Percentiles rank a stretch among this genome's conserved stretches.
These are phyloP conservation scores for Melanostoma scalare DNA, from an alignment of 2,888 invertebrate genomes.

Conservation along the genomic window DNA sequence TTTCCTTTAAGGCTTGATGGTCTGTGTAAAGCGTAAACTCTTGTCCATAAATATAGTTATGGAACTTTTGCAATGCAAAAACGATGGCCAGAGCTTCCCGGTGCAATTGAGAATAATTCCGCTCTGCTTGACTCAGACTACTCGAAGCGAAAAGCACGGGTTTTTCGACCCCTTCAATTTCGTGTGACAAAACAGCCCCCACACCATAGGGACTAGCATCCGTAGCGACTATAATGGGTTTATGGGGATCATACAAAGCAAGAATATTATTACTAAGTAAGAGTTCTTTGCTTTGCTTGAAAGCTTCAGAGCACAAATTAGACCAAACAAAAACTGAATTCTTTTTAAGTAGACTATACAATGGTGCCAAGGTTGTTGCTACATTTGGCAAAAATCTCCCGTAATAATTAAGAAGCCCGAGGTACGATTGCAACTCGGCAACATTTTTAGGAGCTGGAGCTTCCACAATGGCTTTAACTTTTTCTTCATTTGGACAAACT, in stretches of 20 bases:
- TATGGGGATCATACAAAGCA: too few relatives aligned
- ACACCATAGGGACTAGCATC: too few relatives aligned
- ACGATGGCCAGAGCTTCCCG: constrained; percentile 29
- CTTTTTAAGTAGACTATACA: constrained; percentile 20
- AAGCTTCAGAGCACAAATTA: neutral
- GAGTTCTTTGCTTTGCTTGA: too few relatives aligned
- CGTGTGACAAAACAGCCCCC: constrained; percentile 13
- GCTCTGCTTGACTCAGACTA: constrained; percentile 5
- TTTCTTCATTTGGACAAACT: constrained; percentile 31
- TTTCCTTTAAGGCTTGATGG: constrained; percentile 61
- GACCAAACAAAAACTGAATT: neutral
- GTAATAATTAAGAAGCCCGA: constrained; percentile 34
- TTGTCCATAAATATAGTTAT: constrained; percentile 57
- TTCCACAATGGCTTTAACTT: constrained; percentile 58
- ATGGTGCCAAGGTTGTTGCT: too few relatives aligned
- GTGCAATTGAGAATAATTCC: constrained; percentile 19
- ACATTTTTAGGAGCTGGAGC: constrained; percentile 57
- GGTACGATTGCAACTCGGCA: constrained; percentile 53
- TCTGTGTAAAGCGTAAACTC: constrained; percentile 67
- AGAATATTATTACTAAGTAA: too few relatives aligned
- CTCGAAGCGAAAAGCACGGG: constrained; percentile 30
- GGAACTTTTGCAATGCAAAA: constrained; percentile 75
- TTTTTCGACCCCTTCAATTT: constrained; percentile 15
- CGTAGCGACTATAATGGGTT: too few relatives aligned
- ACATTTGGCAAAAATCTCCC: too few relatives aligned